A percentile compares a stretch with the other conserved stretches of the same genome.
Conservation (phyloP, 2,888 invertebrate genomes). For the Lasioglossum marginatum region DNA sequence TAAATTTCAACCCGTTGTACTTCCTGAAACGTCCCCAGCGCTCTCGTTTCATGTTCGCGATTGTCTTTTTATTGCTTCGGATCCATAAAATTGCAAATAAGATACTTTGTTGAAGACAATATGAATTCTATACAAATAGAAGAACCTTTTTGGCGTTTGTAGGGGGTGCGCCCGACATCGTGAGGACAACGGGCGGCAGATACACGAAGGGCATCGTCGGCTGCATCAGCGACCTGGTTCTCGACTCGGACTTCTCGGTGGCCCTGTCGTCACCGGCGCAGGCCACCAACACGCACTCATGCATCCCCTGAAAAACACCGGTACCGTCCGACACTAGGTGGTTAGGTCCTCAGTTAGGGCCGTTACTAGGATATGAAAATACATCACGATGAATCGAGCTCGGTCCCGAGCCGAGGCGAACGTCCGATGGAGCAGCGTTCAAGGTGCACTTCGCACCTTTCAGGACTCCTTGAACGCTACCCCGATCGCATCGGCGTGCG, state of each 20-base stretch:
- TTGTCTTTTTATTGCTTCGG: background rate
- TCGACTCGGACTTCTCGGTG: constrained; percentile 92
- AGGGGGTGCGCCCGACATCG: constrained; percentile 94
- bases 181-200: constrained; percentile 89
- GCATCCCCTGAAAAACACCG: constrained; percentile 80
- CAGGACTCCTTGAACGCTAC: constrained; percentile 53
- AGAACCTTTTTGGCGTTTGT: background rate
- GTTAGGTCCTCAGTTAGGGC: constrained; percentile 55
- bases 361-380: constrained; percentile 69
- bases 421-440: background rate
- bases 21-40: background rate
- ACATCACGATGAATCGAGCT: constrained; percentile 53
- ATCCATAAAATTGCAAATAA: background rate
- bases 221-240: constrained; percentile 93
- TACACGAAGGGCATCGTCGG: constrained; percentile 92
- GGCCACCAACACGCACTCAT: constrained; percentile 86
- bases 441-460: background rate
- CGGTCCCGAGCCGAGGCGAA: constrained; percentile 45
- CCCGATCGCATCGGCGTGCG: constrained; percentile 48
- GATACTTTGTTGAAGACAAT: too few species aligned
- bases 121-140: too few species aligned
- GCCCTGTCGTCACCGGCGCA: constrained; percentile 89
- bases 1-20: background rate
- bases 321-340: constrained; percentile 67
- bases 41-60: background rate